Evolutionary conservation across 2,113 vertebrate species (phyloP), one percentile per base, ranked within the genome.

Genomic region (Spea multiplicata): DNA sequence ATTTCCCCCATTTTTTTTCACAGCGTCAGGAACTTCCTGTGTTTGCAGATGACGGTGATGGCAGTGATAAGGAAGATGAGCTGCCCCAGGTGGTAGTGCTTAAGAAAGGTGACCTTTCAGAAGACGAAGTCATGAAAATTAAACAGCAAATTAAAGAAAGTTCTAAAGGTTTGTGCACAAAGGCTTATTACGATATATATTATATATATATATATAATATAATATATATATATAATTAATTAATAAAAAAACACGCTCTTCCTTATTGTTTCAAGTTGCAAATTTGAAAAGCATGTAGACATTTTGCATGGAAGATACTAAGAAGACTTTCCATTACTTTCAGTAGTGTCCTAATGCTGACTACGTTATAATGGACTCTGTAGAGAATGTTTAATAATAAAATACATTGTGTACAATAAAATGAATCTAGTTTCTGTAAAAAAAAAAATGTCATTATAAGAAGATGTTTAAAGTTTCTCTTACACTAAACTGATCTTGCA

Each of bases 61-160:
- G 81, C 44, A 97, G 95, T 69, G 97, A 98, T 81, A 91, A 85
- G 0, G 97, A 99, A 50, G 97, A 99, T 69, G 97, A 99, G 82
- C 86, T 93, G 65, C 97, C 97, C 8, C 96, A 97, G 71, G 93
- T 99, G 14, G 96, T 99, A 4, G 92, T 97, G 1, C 85, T 99
- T 50, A 94, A 93, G 80, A 90, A 92, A 57, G 96, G 96, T 66
- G 95, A 99, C 76, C 84, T 99, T 74, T 94, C 89, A 8, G 91
- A 88, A 0, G 95, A 99, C 45, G 97, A 99, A 62, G 94, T 90
- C n/a, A 89, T 92, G 85, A 91, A 95, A 82, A 88, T 98, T 57
- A 98, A 97, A 84, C 86, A 84, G 3, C 83, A 91, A 53, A 88
- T 86, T 44, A 91, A 88, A 64, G 88, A 77, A 8, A 61, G 9